Conservation (phyloP, 2,888 invertebrate genomes). For the Drosophila paramelanica region DNA sequence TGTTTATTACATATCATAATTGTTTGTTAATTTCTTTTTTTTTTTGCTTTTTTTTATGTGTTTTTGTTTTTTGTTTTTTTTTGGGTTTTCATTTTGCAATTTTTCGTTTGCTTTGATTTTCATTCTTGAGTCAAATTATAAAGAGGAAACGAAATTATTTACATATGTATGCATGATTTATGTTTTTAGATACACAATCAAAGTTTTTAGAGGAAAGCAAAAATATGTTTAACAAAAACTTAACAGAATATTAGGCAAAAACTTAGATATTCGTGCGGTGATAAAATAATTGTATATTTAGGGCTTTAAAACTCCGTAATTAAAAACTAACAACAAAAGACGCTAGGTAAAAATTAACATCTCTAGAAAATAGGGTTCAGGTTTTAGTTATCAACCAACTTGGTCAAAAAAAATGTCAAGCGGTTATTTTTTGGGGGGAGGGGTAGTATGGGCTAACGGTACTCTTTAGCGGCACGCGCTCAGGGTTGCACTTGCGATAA, state of each 20-base stretch:
- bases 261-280: slow-evolving; percentile 33
- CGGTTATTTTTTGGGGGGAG: background rate
- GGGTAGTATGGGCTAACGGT: background rate
- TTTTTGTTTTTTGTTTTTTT: slow-evolving; percentile 34
- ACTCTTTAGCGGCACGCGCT: slow-evolving; percentile 1
- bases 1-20: slow-evolving; percentile 13
- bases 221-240: slow-evolving; percentile 54
- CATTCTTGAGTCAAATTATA: slow-evolving; percentile 43
- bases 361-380: slow-evolving; percentile 27
- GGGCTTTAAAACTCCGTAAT: background rate
- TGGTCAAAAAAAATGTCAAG: slow-evolving; percentile 11
- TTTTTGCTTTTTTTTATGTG: slow-evolving; percentile 16
- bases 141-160: slow-evolving; percentile 74
- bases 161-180: slow-evolving; percentile 61
- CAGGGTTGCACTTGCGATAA: slow-evolving; percentile 31
- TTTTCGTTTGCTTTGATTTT: slow-evolving; percentile 3
- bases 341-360: slow-evolving; percentile 47
- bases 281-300: background rate
- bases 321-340: slow-evolving; percentile 57
- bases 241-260: slow-evolving; percentile 49
- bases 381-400: slow-evolving; percentile 12
- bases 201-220: slow-evolving; percentile 12
- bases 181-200: slow-evolving; percentile 38
- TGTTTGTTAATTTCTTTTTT: slow-evolving; percentile 22
- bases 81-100: slow-evolving; percentile 33